Conservation (phyloP, 2,113 vertebrate genomes). For the Seriola rivoliana region DNA sequence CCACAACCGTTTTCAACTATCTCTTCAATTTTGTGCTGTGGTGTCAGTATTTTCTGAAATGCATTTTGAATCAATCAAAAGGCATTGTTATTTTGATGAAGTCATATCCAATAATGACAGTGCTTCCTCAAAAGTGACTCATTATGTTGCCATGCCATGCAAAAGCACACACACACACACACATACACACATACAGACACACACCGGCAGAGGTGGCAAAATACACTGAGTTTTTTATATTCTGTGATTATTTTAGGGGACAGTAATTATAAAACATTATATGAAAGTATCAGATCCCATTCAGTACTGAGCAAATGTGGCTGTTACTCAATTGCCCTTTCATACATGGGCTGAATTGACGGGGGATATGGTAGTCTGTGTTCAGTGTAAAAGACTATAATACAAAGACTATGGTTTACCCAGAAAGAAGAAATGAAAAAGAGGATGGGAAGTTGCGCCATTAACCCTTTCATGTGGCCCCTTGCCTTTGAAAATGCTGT, state of each 20-base stretch:
- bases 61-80: neutral
- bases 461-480: conserved; percentile 33
- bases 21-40: neutral
- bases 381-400: conserved; percentile 18
- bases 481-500: conserved; percentile 29
- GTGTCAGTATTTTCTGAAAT: neutral
- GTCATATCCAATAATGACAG: neutral
- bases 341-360: neutral
- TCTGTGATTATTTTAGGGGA: neutral
- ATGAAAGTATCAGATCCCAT: conserved; percentile 16
- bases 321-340: conserved; percentile 12
- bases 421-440: conserved; percentile 72
- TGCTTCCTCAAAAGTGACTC: conserved; percentile 33
- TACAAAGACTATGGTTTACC: conserved; percentile 11
- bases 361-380: neutral
- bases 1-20: no score
- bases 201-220: neutral
- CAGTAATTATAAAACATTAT: conserved; percentile 8
- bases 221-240: neutral
- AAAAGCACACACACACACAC: neutral
- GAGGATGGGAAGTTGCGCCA: conserved; percentile 54
- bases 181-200: no score
- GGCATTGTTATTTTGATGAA: conserved; percentile 1
- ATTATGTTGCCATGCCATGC: neutral
- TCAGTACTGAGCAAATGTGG: conserved; percentile 18